phyloP scores from a whole-genome alignment of 1,140 invertebrate species.

The Eueides isabella region DNA sequence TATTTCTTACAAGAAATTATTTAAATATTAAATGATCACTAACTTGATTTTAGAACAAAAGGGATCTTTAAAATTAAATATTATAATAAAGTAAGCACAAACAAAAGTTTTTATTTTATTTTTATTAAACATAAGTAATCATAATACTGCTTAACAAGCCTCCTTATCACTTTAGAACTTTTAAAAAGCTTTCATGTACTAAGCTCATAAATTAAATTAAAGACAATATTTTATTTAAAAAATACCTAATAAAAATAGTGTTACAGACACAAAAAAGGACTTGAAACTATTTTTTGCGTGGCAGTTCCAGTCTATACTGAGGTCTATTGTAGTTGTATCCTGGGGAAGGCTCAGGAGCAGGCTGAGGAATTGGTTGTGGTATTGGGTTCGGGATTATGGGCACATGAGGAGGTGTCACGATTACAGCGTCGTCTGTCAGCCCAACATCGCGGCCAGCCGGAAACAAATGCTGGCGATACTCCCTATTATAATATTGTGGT shows the following conservation, averaged over 20 bases:
- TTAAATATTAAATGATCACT: not conserved
- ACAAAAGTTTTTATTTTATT: not conserved
- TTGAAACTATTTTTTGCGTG: conserved; percentile 50
- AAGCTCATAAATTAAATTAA: not conserved
- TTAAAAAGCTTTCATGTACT: not conserved
- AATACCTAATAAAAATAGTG: not conserved
- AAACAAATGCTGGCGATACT: conserved; percentile 44
- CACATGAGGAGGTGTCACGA: conserved; percentile 70
- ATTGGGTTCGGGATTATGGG: conserved; percentile 45
- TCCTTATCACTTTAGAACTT: not conserved
- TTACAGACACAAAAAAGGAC: not conserved
- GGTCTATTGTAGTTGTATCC: conserved; percentile 73
- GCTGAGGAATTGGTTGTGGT: conserved; percentile 41
- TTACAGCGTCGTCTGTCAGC: conserved; percentile 73
- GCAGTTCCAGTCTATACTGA: conserved; percentile 65
- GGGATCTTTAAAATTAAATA: not conserved
- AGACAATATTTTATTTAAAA: not conserved
- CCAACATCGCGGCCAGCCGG: conserved; percentile 63
- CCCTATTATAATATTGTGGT: conserved; percentile 47
- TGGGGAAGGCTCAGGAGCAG: conserved; percentile 43
- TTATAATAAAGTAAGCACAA: not conserved
- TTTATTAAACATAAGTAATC: not conserved
- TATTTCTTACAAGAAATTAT: not conserved
- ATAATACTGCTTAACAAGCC: not conserved
- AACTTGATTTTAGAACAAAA: not conserved